phyloP scores from a whole-genome alignment of 2,888 invertebrate species.

The Ypsolopha scabrella region DNA sequence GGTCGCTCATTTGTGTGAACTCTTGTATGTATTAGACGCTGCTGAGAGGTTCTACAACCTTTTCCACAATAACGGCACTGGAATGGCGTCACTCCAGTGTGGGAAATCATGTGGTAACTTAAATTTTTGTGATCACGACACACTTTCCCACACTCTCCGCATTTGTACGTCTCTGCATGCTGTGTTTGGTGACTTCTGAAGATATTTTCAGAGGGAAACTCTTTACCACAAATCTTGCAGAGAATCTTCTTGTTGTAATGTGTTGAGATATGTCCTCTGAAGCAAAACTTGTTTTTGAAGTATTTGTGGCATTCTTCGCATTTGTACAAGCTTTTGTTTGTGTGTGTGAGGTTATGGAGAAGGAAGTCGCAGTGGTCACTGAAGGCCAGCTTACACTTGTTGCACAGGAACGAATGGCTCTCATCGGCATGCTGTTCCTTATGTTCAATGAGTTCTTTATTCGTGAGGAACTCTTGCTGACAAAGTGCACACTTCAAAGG shows the following conservation, averaged over 20 bases:
- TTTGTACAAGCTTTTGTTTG: neutral
- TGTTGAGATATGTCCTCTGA: neutral
- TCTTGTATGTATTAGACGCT: neutral
- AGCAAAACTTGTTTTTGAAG: neutral
- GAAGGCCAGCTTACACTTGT: neutral
- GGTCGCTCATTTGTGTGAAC: neutral
- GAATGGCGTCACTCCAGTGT: neutral
- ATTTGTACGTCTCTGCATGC: neutral
- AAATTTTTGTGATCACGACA: neutral
- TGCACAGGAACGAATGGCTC: neutral
- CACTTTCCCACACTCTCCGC: neutral
- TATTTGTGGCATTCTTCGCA: neutral
- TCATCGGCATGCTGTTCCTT: neutral
- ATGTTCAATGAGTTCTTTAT: neutral
- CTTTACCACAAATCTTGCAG: neutral
- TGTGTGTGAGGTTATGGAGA: neutral
- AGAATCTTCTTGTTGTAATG: neutral
- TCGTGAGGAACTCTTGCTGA: neutral
- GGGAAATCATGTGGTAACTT: neutral
- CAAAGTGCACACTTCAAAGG: neutral
- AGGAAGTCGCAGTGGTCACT: neutral
- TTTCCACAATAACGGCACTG: neutral
- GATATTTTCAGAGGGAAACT: neutral
- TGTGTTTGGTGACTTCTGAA: neutral
- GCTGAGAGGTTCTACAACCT: neutral